Evolutionary conservation across 2,797 vertebrate species (phyloP).

Genomic region (Lophura swinhoii): DNA sequence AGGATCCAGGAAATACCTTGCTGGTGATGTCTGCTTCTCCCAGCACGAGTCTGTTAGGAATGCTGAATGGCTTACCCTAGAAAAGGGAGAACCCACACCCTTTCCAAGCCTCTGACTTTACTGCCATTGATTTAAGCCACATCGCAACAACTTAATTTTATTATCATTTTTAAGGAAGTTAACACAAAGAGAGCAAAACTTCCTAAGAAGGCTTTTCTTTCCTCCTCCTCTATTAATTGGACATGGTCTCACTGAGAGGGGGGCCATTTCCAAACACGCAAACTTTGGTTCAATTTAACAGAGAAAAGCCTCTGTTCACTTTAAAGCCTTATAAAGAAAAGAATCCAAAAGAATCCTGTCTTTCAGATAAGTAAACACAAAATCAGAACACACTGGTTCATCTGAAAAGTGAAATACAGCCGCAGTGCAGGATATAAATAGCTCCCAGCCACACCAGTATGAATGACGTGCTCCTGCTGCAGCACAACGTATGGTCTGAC

Average conservation of each 20-base stretch:
- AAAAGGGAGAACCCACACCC: constrained; percentile 12
- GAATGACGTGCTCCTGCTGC: not conserved
- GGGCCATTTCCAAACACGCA: not conserved
- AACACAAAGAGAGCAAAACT: not conserved
- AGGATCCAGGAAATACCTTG: constrained; percentile 70
- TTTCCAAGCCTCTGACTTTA: not conserved
- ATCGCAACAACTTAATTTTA: constrained; percentile 5
- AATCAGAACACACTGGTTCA: not conserved
- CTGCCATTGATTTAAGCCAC: constrained; percentile 2
- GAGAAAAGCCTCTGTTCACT: not conserved
- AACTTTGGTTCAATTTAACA: not conserved
- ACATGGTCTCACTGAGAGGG: not conserved
- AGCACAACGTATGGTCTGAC: not conserved
- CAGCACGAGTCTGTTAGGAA: constrained; percentile 37
- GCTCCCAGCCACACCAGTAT: not conserved
- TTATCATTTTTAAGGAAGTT: not conserved
- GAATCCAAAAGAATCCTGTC: not conserved
- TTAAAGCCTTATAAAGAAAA: constrained; percentile 34
- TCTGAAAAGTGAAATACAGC: not conserved
- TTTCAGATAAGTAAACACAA: not conserved
- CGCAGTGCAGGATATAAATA: not conserved
- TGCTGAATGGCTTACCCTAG: constrained; percentile 34
- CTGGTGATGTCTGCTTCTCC: constrained; percentile 56
- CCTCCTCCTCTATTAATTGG: not conserved
- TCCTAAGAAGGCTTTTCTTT: not conserved